Conservation (phyloP, 2,888 invertebrate species). For the Troglohyphantes excavatus region DNA sequence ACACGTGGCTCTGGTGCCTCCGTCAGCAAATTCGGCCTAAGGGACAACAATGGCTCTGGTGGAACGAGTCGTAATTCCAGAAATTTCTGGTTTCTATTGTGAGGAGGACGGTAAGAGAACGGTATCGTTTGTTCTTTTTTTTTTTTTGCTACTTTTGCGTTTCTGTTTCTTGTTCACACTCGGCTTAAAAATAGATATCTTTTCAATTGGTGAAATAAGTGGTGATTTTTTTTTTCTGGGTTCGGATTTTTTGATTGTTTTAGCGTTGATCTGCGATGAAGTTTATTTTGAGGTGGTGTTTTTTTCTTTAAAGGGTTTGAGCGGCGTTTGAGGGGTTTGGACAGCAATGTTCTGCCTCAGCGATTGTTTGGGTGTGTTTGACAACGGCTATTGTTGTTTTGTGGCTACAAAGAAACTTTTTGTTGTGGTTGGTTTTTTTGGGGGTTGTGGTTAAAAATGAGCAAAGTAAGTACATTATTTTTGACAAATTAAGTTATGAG, state of each 20-base stretch:
- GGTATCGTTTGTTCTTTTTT: constrained; percentile 12
- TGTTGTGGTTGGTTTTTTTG: background rate
- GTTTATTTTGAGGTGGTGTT: constrained; percentile 27
- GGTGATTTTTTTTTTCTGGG: constrained; percentile 22
- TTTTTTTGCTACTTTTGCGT: background rate
- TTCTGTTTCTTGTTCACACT: constrained; percentile 12
- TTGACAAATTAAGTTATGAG: too few relatives aligned
- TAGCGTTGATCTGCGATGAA: constrained; percentile 11
- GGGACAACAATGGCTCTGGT: constrained; percentile 65
- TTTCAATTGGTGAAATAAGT: constrained; percentile 14
- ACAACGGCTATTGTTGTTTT: background rate
- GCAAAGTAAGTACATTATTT: too few relatives aligned
- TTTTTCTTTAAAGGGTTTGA: background rate
- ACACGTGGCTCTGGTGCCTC: constrained; percentile 24
- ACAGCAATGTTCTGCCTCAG: background rate
- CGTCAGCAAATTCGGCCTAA: constrained; percentile 38
- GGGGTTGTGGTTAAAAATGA: too few relatives aligned
- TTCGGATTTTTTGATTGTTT: constrained; percentile 24
- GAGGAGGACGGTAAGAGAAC: constrained; percentile 41
- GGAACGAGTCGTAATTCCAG: constrained; percentile 67
- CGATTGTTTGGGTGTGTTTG: background rate
- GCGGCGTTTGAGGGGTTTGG: background rate
- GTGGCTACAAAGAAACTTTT: background rate
- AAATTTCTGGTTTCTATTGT: constrained; percentile 75
- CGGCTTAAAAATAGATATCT: constrained; percentile 70